A percentile compares a stretch with the other conserved stretches of the same genome.
Conservation (phyloP, 2,797 vertebrate species). For the Coregonus ussuriensis region DNA sequence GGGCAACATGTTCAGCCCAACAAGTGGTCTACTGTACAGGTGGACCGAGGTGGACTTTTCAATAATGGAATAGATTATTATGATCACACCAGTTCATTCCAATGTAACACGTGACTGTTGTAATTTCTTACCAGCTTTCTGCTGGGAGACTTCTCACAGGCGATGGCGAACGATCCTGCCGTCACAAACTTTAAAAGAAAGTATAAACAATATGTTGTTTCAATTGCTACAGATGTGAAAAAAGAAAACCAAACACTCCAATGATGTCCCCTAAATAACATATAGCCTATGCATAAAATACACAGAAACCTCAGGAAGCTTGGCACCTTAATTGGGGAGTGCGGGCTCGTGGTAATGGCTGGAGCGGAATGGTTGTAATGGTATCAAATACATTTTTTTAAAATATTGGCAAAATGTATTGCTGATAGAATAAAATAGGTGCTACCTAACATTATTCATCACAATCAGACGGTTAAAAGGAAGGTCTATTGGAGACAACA, state of each 20-base stretch:
- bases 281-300: not conserved
- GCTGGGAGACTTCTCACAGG: constrained; percentile 64
- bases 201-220: not conserved
- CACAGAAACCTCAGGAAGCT: too few species aligned
- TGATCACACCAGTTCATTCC: not conserved
- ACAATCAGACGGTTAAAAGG: too few species aligned
- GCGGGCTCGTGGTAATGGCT: too few species aligned
- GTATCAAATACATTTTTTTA: too few species aligned
- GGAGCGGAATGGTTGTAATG: too few species aligned
- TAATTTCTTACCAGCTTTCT: constrained; percentile 56
- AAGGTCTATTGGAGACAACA: too few species aligned
- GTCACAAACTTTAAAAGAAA: constrained; percentile 62
- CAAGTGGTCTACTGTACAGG: not conserved
- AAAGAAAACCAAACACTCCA: not conserved
- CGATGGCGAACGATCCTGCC: constrained; percentile 70
- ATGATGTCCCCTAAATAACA: too few species aligned
- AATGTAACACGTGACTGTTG: not conserved
- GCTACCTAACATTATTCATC: too few species aligned
- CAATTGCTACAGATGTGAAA: not conserved
- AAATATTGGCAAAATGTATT: too few species aligned
- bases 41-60: not conserved
- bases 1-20: not conserved
- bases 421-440: too few species aligned
- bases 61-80: not conserved
- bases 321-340: too few species aligned